phyloP scores from a whole-genome alignment of 2,888 invertebrate genomes.

The Mongoloraphidia duomilia region DNA sequence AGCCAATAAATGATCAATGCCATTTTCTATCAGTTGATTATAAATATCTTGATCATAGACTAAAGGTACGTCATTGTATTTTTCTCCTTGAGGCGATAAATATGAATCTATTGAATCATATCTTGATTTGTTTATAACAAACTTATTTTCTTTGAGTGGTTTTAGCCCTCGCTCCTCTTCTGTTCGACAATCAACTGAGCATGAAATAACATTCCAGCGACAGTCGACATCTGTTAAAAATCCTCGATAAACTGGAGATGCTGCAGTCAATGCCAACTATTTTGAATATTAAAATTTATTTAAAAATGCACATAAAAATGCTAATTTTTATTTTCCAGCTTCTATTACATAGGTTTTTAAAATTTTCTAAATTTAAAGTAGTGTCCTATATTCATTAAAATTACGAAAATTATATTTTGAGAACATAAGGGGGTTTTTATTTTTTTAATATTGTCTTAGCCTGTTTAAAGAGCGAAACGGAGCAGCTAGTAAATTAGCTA shows the following conservation, averaged over 20 bases:
- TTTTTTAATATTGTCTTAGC: too few relatives aligned
- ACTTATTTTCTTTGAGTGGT: slow-evolving; percentile 58
- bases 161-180: slow-evolving; percentile 76
- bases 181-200: slow-evolving; percentile 90
- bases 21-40: slow-evolving; percentile 66
- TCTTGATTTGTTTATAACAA: slow-evolving; percentile 81
- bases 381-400: too few relatives aligned
- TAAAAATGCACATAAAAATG: too few relatives aligned
- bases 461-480: too few relatives aligned
- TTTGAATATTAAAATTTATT: too few relatives aligned
- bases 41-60: slow-evolving; percentile 75
- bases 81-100: slow-evolving; percentile 74
- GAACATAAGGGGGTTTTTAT: too few relatives aligned
- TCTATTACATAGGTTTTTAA: too few relatives aligned
- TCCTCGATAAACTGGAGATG: slow-evolving; percentile 89
- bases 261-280: slow-evolving; percentile 89
- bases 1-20: slow-evolving; percentile 85
- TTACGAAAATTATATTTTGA: too few relatives aligned
- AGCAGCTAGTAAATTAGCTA: too few relatives aligned
- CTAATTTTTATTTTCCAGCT: too few relatives aligned
- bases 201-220: slow-evolving; percentile 94
- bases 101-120: slow-evolving; percentile 98
- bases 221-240: slow-evolving; percentile 92
- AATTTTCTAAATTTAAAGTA: too few relatives aligned
- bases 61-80: slow-evolving; percentile 89